Base-by-base conservation (phyloP, 2,888 invertebrate genomes). In the Drosophila eohydei region DNA sequence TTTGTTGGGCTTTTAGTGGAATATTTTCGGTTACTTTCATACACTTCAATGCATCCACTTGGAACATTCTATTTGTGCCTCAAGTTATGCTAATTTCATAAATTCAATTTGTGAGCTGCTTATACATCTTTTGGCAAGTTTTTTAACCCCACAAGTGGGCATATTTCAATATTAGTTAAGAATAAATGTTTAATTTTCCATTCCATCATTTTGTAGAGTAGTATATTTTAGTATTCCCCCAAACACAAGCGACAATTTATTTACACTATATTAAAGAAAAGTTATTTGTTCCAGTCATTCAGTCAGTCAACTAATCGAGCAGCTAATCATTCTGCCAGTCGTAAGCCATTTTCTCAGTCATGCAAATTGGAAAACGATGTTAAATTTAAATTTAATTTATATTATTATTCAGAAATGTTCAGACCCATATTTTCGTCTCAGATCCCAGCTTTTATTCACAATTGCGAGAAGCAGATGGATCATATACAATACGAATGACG, bases 11-110 rank as follows among this genome's bases (percentile, higher is more conserved):
- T 56, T 73, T 78, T 62, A 30, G 30, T 38, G 14, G 3, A 38
- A 67, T 46, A 57, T 59, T 64, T 59, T 54, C 64, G 52, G 36
- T 56, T 71, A 26, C 54, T 44, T 56, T 41, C 21, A 46, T 26
- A 38, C 70, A 69, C 62, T 74, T 71, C 51, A 68, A n/a, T 71
- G 57, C 54, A 12, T 38, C 28, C 60, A 51, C 51, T 71, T 56
- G 43, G 48, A 66, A 46, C 51, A 38, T 54, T 78, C 32, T 30
- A 46, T 64, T 69, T 43, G 12, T 63, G 68, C 51, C 68, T 64
- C 59, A 60, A 75, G 70, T 58, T 76, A 80, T 78, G 84, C 46
- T 86, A 76, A 86, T 83, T 80, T 78, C 28, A 63, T 58, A 70
- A 74, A 74, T 70, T 71, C 63, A 32, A 54, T 58, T 67, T 52